Conservation (phyloP, 2,888 invertebrate genomes). For the Opisthograptis luteolata region DNA sequence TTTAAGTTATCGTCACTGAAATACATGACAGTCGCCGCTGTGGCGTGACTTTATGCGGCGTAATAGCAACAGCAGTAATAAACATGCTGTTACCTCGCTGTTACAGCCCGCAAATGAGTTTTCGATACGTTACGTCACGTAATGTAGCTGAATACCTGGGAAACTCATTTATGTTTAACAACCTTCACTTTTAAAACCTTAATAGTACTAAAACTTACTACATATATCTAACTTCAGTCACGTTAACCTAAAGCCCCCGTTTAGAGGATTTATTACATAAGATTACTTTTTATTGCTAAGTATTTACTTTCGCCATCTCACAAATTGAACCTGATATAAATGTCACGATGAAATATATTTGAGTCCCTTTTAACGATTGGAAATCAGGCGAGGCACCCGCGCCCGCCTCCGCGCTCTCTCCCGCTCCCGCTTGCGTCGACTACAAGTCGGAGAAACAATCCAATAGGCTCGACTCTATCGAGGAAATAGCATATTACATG, state of each 20-base stretch:
- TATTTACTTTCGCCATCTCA: conserved; percentile 8
- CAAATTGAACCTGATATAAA: conserved; percentile 12
- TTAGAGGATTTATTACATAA: background rate
- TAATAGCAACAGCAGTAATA: conserved; percentile 1
- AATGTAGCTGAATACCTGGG: background rate
- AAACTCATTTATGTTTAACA: background rate
- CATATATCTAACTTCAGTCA: background rate
- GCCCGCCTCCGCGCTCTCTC: too few relatives aligned
- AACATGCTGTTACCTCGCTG: conserved; percentile 4
- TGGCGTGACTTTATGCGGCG: background rate
- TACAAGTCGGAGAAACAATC: conserved; percentile 10
- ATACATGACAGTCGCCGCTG: background rate
- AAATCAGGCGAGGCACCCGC: conserved; percentile 7
- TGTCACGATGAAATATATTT: background rate
- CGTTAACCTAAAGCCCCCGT: background rate
- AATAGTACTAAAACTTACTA: too few relatives aligned
- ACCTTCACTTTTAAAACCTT: background rate
- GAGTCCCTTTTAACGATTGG: conserved; percentile 6
- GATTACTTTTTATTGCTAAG: conserved; percentile 1
- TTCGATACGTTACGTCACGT: conserved; percentile 10
- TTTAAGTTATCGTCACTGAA: background rate
- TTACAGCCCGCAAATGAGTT: conserved; percentile 13
- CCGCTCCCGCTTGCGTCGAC: too few relatives aligned
- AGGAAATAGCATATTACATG: conserved; percentile 14
- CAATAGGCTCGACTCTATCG: conserved; percentile 2